Conservation (phyloP, 1,140 invertebrate species). For the Phymastichus coffea region DNA sequence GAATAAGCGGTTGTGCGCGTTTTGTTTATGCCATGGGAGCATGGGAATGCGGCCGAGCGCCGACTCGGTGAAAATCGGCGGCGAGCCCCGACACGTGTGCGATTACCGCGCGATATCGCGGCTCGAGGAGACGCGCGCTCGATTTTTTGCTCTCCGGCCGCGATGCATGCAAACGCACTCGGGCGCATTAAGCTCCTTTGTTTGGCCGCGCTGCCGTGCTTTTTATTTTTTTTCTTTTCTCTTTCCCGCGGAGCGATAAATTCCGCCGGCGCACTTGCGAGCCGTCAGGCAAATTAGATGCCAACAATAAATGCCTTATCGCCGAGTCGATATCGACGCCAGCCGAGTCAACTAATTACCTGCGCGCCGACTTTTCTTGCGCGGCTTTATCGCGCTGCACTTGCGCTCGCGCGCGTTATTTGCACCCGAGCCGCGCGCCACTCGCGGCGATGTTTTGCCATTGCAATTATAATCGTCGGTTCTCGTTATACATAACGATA, state of each 20-base stretch:
- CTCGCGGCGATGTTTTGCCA: constrained; percentile 34
- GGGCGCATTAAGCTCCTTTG: constrained; percentile 5
- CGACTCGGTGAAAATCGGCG: constrained; percentile 29
- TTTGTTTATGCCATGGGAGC: constrained; percentile 60
- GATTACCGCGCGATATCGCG: too few species aligned
- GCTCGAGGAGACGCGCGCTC: too few species aligned
- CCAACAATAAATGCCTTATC: constrained; percentile 33
- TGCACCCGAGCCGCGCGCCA: too few species aligned
- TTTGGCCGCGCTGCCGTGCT: constrained; percentile 18
- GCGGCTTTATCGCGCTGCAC: constrained; percentile 4
- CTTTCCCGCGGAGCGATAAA: constrained; percentile 23
- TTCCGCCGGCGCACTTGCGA: constrained; percentile 28
- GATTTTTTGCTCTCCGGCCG: too few species aligned
- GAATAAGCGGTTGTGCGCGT: constrained; percentile 55
- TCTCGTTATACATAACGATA: constrained; percentile 35
- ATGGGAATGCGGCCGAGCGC: too few species aligned
- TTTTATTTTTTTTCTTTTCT: not conserved
- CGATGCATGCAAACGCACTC: constrained; percentile 12
- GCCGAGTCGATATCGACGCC: constrained; percentile 38
- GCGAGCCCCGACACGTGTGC: constrained; percentile 20
- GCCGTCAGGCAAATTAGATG: constrained; percentile 30
- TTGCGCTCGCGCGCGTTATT: constrained; percentile 30
- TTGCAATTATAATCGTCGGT: constrained; percentile 39
- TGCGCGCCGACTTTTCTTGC: constrained; percentile 39
- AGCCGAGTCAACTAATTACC: constrained; percentile 49